Base-by-base conservation (phyloP, 2,888 invertebrate species). In the Lottia gigantea region DNA sequence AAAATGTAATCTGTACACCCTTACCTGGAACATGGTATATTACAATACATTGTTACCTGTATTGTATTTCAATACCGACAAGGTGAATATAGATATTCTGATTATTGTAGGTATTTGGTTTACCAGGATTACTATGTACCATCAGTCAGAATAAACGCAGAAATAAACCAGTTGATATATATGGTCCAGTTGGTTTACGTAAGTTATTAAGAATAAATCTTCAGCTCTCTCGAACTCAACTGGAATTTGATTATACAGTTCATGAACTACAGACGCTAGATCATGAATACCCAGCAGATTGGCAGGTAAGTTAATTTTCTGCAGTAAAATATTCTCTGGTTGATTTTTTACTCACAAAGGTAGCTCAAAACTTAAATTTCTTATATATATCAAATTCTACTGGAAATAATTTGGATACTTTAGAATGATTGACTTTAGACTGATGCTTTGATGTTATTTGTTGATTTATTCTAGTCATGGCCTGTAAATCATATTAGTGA, bases 71-170 rank as follows among this genome's bases (percentile, higher is more conserved):
- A n/a, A n/a, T n/a, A n/a, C n/a, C n/a, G n/a, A n/a, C n/a, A n/a
- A n/a, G n/a, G n/a, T n/a, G 2, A 4, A 40, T 40, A 1, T 40
- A 40, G 7, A 40, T 40, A 40, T 40, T 40, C 40, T 40, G 40
- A 8, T 40, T 40, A 40, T 25, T 62, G n/a, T 81, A 89, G 89
- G 68, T 89, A 71, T 90, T 88, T 85, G 90, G 90, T 7, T 77
- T 90, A 46, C 89, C 89, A 6, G 90, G 90, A 14, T 76, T 90
- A 11, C 71, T 90, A 73, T 89, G 89, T 76, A 89, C 89, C 0
- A 75, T 90, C 55, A 85, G 87, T 66, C 83, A 83, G 72, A 82
- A 82, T 67, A 82, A 83, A 31, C 76, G 79, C n/a, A 72, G 79
- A 12, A 72, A 73, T n/a, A 77, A 77, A 61, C 78, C 81, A 7